Evolutionary conservation across 1,140 invertebrate genomes (phyloP).

Genomic region (Papilio machaon): DNA sequence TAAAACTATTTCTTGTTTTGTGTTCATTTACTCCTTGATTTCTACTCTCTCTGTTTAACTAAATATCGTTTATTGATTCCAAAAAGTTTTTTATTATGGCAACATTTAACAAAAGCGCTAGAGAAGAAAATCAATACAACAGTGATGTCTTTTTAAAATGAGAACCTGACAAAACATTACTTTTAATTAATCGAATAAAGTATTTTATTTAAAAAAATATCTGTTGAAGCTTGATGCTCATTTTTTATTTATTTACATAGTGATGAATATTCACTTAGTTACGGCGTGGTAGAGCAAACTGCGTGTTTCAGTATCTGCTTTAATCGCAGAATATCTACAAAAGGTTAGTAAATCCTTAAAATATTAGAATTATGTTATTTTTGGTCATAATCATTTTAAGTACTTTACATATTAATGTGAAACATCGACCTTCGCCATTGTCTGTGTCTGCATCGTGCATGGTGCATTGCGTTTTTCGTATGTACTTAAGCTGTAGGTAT

Average conservation of each 20-base stretch:
- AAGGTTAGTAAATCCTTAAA: constrained; percentile 70
- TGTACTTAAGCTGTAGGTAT: constrained; percentile 47
- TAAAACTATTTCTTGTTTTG: no score
- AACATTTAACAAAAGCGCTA: constrained; percentile 54
- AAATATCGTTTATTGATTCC: neutral
- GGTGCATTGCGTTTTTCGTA: constrained; percentile 79
- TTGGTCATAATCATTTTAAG: constrained; percentile 36
- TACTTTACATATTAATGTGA: constrained; percentile 48
- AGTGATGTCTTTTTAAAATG: constrained; percentile 81
- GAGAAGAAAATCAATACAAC: constrained; percentile 79
- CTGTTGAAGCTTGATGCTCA: constrained; percentile 78
- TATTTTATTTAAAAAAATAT: constrained; percentile 78
- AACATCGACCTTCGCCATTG: constrained; percentile 81
- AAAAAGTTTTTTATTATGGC: constrained; percentile 36
- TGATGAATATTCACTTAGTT: constrained; percentile 80
- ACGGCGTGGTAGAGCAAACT: constrained; percentile 80
- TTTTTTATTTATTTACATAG: constrained; percentile 82
- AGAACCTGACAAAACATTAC: constrained; percentile 81
- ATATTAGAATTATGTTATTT: constrained; percentile 43
- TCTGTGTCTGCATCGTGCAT: constrained; percentile 80
- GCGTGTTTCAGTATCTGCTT: constrained; percentile 70
- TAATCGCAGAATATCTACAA: constrained; percentile 74
- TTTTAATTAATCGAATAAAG: constrained; percentile 76
- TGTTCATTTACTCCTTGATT: no score
- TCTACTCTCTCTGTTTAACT: neutral